Base-by-base conservation (phyloP, 2,797 vertebrate species). In the Gila robusta region DNA sequence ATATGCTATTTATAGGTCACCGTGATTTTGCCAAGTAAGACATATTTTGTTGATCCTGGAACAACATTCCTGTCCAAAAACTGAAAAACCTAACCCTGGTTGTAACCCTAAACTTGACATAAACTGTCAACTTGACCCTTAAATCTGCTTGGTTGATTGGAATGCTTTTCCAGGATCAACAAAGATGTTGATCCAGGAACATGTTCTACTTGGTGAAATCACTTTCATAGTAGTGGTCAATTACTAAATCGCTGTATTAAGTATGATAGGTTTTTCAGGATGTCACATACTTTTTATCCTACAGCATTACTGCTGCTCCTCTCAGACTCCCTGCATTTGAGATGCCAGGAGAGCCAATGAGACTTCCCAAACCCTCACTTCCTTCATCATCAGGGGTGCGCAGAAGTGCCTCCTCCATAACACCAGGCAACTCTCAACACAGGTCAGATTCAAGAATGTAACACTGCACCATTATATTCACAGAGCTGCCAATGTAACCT, bases 371-470 rank as follows among this genome's bases (percentile, higher is more conserved):
- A 79, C 93, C 92, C 41, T 86, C 90, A 32, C 12, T 92, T 21
- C 90, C 91, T 26, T 37, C 85, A n/a, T 37, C 85, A n/a, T 5
- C 83, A 52, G 90, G 90, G 0, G 89, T 95, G 52, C 88, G 59
- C 70, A 91, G 94, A 88, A 94, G 90, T 80, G 92, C 88, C 84
- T 95, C 95, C 6, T 92, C 94, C 0, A 70, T 90, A n/a, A 80
- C 85, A 59, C 86, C 87, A 64, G 44, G 82, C 44, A 73, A 89
- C 2, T 41, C 87, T 69, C 79, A 1, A 37, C 84, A 64, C 90
- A 95, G 93, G 93, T 95, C 21, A 2, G 37, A 14, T 64, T 79
- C 23, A 47, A 47, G 3, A 76, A 76, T 6, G n/a, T 39, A 59
- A 41, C 4, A 8, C 16, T 28, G 16, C n/a, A 28, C 23, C 23